Percentiles rank a stretch among this genome's conserved stretches.
Evolutionary conservation across 2,797 vertebrate genomes (phyloP).

Genomic region (Rhynchonycteris naso): DNA sequence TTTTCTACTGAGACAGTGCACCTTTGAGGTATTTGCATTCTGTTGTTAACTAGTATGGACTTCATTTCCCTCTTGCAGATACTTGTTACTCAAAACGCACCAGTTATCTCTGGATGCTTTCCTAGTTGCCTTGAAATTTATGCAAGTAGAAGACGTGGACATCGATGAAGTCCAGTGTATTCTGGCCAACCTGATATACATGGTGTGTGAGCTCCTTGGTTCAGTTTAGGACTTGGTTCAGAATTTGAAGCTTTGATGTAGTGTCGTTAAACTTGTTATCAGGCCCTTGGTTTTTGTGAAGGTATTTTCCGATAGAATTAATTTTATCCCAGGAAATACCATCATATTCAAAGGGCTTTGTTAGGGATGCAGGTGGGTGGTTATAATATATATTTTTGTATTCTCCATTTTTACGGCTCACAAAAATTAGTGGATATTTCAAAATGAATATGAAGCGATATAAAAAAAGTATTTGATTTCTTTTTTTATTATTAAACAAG

Average conservation of each 20-base stretch:
- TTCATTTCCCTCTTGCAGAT: conserved; percentile 85
- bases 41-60: accelerated
- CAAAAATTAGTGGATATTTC: too few species aligned
- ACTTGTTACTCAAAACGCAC: conserved; percentile 94
- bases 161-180: conserved; percentile 98
- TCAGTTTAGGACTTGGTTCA: too few species aligned
- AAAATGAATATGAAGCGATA: too few species aligned
- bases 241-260: not conserved
- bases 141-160: conserved; percentile 96
- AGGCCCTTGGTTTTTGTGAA: not conserved
- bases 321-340: not conserved
- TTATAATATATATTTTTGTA: accelerated
- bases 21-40: accelerated
- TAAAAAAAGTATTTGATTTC: too few species aligned
- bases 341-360: not conserved
- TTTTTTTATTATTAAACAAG: too few species aligned
- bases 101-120: conserved; percentile 97
- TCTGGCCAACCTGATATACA: conserved; percentile 97
- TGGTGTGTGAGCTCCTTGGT: conserved; percentile 86
- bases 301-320: not conserved
- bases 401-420: not conserved
- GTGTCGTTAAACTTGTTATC: too few species aligned
- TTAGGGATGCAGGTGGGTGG: not conserved
- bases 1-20: not conserved
- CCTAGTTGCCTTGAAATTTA: conserved; percentile 93